Percentiles rank a stretch among this genome's conserved stretches.
These are phyloP conservation scores for Oxystoma pomonae DNA, from an alignment of 2,888 invertebrate genomes.

Conservation along the genomic window DNA sequence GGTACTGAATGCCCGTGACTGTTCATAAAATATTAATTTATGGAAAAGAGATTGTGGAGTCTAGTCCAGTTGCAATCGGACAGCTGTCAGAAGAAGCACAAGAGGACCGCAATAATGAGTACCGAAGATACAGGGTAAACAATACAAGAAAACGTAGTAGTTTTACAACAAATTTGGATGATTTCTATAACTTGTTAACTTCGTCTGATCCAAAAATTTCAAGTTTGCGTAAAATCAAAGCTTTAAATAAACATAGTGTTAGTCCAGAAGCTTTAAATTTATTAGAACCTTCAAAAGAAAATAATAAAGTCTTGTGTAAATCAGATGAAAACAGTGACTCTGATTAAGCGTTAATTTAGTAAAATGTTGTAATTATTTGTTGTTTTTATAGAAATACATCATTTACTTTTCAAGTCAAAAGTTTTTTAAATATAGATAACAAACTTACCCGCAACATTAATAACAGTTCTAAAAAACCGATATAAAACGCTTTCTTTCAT, in stretches of 20 bases:
- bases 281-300: slow-evolving; percentile 1
- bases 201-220: background rate
- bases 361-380: background rate
- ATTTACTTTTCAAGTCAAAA: background rate
- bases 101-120: too few relatives aligned
- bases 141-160: too few relatives aligned
- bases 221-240: background rate
- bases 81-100: background rate
- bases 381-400: background rate
- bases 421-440: background rate
- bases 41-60: slow-evolving; percentile 1
- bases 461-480: too few relatives aligned
- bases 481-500: too few relatives aligned
- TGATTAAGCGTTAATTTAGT: slow-evolving; percentile 1
- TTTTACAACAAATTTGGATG: slow-evolving; percentile 1
- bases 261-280: background rate
- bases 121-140: too few relatives aligned
- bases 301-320: background rate
- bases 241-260: background rate
- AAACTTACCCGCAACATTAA: too few relatives aligned
- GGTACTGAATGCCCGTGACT: background rate
- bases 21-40: background rate
- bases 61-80: background rate
- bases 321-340: background rate
- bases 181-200: background rate